These are phyloP conservation scores for Noctuana brunneofusca DNA, from an alignment of 2,888 invertebrate genomes.

Conservation along the genomic window DNA sequence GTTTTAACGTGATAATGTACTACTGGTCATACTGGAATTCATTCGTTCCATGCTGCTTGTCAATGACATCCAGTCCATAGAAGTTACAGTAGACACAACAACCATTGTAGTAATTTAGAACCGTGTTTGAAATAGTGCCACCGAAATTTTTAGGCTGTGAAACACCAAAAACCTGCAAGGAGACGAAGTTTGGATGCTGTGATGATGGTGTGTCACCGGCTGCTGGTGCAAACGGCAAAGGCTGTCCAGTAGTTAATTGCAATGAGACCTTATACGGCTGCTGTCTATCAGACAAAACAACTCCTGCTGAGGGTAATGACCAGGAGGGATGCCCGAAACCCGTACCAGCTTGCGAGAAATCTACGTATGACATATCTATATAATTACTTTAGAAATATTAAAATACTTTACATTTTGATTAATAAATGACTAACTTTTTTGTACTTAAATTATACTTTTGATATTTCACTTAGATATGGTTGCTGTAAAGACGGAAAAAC, in stretches of 20 bases:
- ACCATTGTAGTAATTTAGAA: no score
- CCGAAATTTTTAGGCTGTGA: constrained; percentile 83
- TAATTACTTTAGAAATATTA: no score
- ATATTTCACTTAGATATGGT: constrained; percentile 70
- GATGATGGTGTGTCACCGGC: constrained; percentile 91
- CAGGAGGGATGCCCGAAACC: constrained; percentile 92
- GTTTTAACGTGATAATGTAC: no score
- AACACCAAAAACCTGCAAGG: constrained; percentile 88
- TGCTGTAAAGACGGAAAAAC: constrained; percentile 89
- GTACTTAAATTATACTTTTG: neutral
- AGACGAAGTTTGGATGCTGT: constrained; percentile 91
- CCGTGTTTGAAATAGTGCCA: no score
- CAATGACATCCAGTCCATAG: neutral
- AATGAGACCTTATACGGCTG: constrained; percentile 93
- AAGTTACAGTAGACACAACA: no score
- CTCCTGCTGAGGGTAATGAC: constrained; percentile 90
- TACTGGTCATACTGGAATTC: no score
- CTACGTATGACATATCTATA: constrained; percentile 63
- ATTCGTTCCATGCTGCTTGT: no score
- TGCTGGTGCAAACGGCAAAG: constrained; percentile 85
- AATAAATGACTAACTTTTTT: no score
- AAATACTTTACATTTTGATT: no score
- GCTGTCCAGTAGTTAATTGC: constrained; percentile 90
- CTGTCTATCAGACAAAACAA: constrained; percentile 88
- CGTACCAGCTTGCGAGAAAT: constrained; percentile 79